phyloP scores from a whole-genome alignment of 2,888 invertebrate species.

The Epicampocera succincta region DNA sequence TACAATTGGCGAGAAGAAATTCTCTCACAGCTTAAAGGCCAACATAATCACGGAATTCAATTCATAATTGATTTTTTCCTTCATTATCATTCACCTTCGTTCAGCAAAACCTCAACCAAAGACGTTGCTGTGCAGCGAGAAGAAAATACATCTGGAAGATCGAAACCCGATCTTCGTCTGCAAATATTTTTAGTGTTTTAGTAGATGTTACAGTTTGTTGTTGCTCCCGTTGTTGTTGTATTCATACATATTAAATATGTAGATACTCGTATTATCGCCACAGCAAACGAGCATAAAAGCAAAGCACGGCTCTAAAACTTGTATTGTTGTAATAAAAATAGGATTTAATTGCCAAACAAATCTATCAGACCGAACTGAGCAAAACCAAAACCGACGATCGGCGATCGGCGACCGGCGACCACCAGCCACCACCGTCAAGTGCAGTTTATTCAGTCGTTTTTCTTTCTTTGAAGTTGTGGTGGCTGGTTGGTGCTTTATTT shows the following conservation, averaged over 20 bases:
- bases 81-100: conserved; percentile 29
- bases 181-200: conserved; percentile 20
- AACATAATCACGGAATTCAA: neutral
- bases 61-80: conserved; percentile 21
- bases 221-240: neutral
- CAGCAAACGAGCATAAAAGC: conserved; percentile 12
- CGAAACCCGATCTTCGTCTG: conserved; percentile 62
- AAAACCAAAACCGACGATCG: conserved; percentile 13
- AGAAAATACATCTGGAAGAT: conserved; percentile 39
- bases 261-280: neutral
- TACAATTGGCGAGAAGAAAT: neutral
- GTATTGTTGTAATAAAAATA: conserved; percentile 58
- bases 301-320: conserved; percentile 31
- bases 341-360: conserved; percentile 66
- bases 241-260: conserved; percentile 21
- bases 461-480: conserved; percentile 12
- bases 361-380: conserved; percentile 46
- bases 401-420: neutral
- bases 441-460: neutral
- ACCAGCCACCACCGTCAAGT: conserved; percentile 36
- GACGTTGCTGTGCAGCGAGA: neutral
- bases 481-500: conserved; percentile 6
- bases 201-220: conserved; percentile 11
- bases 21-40: neutral
- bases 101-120: neutral